A percentile compares a stretch with the other conserved stretches of the same genome.
phyloP scores from a whole-genome alignment of 2,888 invertebrate genomes.

The Sylvicola cinctus region DNA sequence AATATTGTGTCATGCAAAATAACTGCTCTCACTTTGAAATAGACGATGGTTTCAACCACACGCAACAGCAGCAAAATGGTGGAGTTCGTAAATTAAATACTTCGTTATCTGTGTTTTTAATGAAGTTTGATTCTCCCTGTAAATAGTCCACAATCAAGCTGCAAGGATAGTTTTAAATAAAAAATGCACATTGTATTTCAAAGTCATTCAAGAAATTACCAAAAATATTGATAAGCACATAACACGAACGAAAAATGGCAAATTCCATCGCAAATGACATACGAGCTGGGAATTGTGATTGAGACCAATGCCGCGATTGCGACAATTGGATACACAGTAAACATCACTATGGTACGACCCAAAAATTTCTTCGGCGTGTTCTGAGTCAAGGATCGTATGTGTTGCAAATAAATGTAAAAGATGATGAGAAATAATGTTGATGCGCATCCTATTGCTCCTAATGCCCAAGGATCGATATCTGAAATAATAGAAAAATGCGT shows the following conservation, averaged over 20 bases:
- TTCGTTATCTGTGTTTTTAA: background rate
- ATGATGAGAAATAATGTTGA: too few species aligned
- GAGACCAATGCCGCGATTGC: background rate
- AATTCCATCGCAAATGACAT: background rate
- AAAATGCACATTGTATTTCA: background rate
- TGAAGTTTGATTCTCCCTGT: conserved; percentile 1
- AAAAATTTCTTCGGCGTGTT: background rate
- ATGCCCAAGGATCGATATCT: too few species aligned
- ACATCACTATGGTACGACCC: background rate
- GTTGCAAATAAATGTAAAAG: too few species aligned
- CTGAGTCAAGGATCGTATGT: background rate
- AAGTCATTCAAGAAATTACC: background rate
- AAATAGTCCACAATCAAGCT: background rate
- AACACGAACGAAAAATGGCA: background rate
- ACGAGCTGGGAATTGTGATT: background rate
- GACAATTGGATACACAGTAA: background rate
- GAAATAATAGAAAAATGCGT: too few species aligned
- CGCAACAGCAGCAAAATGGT: conserved; percentile 1
- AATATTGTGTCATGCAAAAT: background rate
- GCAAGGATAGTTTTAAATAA: background rate
- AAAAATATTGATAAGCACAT: background rate
- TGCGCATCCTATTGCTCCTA: too few species aligned
- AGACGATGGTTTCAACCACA: background rate
- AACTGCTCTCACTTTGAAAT: background rate
- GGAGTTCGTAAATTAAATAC: conserved; percentile 1